Evolutionary conservation across 2,888 invertebrate species (phyloP).

Genomic region (Habroteleia sp.): DNA sequence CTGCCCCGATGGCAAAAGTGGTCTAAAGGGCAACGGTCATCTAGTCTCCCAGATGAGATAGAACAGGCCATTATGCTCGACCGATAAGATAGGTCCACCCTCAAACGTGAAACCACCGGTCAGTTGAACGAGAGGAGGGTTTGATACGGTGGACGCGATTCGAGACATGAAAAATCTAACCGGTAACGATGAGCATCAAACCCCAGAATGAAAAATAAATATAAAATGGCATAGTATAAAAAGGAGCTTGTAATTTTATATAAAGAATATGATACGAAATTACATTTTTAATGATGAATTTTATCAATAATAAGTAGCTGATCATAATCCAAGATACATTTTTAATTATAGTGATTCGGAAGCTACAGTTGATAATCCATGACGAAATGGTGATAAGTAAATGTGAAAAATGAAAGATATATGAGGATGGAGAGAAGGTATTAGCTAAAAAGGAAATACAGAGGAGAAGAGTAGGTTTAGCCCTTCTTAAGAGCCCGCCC

Average conservation of each 20-base stretch:
- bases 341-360: no score
- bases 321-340: neutral
- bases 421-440: conserved; percentile 6
- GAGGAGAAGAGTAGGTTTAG: conserved; percentile 66
- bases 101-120: conserved; percentile 67
- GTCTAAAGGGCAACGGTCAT: conserved; percentile 76
- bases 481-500: conserved; percentile 72
- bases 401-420: conserved; percentile 34
- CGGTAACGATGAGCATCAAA: conserved; percentile 68
- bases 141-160: conserved; percentile 79
- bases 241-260: conserved; percentile 16
- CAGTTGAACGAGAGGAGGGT: conserved; percentile 66
- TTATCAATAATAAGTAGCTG: neutral
- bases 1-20: conserved; percentile 73
- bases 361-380: conserved; percentile 56
- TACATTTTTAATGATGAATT: neutral
- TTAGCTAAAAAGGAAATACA: conserved; percentile 45
- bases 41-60: conserved; percentile 78
- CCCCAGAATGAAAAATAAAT: conserved; percentile 61
- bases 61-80: conserved; percentile 78
- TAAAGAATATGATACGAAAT: conserved; percentile 1
- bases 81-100: conserved; percentile 79
- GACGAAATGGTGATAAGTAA: conserved; percentile 44
- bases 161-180: conserved; percentile 79
- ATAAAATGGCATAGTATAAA: conserved; percentile 32